Evolutionary conservation across 2,888 invertebrate species (phyloP), one percentile per base, ranked within the genome.

Genomic region (Dyspetes luteomarginatus): DNA sequence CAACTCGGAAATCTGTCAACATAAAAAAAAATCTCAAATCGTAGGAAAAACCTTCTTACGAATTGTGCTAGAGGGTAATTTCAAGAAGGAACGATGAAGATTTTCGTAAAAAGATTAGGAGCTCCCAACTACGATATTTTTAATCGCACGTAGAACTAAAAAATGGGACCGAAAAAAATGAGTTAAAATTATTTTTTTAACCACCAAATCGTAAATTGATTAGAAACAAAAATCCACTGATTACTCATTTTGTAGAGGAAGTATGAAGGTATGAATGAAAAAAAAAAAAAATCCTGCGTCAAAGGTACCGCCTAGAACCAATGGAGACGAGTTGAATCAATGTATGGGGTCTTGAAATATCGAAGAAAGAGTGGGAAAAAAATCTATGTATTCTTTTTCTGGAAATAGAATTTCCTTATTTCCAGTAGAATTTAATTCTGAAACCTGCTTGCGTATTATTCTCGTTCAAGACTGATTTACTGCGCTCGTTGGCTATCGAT

Each of bases 371-470:
- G 36, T 12, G 1, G 36, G 36, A 1, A 30, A 36, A 36, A 36
- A 36, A 1, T 12, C 12, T 36, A 12, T 36, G 26, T 55, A 55
- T 17, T 15, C 58, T 55, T 26, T 1, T 9, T 7, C 41, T 4
- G 9, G 22, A 3, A 41, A 19, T 36, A 26, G 9, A 52, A 67
- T 17, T 17, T 7, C 4, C 9, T 5, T 26, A 22, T 69, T 69
- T 69, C 56, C 43, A 43, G 26, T 69, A 12, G 17, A 43, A 26
- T 43, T 52, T 56, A 24, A 56, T 69, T 56, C 43, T 26, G 28
- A 5, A 15, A 55, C 50, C 19, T n/a, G n/a, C n/a, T 26, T 30
- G n/a, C 67, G 52, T 41, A 52, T 22, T 55, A 52, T 67, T 67
- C 55, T 52, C 36, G 24, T 36, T 4, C 2, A 9, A 24, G 41